Base-by-base conservation (phyloP, 2,797 vertebrate species). In the Chrosomus eos region DNA sequence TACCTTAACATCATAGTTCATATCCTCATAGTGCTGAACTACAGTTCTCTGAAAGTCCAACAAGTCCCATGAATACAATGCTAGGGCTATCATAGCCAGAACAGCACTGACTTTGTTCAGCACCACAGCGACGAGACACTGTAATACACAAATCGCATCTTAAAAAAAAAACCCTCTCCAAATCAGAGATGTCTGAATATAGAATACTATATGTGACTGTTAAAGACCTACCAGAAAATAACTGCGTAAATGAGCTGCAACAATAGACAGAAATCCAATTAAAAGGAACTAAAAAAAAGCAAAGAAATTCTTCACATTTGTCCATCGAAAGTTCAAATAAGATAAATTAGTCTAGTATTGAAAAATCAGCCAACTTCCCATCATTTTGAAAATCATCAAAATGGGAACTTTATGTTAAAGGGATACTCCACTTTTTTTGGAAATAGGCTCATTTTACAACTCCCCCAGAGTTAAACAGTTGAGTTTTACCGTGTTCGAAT, bases 221-320 rank as follows among this genome's bases (percentile, higher is more conserved):
- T 38, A n/a, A 38, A 5, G 21, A 90, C 95, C 94, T 89, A 95
- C 94, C 93, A 95, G 73, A 85, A 91, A 93, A 18, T 87, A 90
- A 87, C 91, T 95, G 1, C 93, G 92, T 79, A 45, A 91, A 89
- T 81, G 92, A 82, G 93, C 91, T 36, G 93, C 90, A 76, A 94
- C 73, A 80, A 95, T 90, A 82, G 87, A 89, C 28, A 90, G 13
- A 31, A 88, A 67, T 67, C 95, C 94, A 70, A 93, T 90, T 0
- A 82, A 0, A 0, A 94, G 60, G 9, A 92, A 93, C 94, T 95
- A 75, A 3, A 85, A 51, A 78, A 14, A 5, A 6, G 64, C 80
- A 77, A 68, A 43, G 0, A 23, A 55, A 53, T 23, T 6, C 1
- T 53, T 72, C 5, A 72, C 5, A 72, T 72, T 19, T 72, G n/a